Evolutionary conservation across 2,113 vertebrate species (phyloP), one percentile per base, ranked within the genome.

Genomic region (Saccopteryx leptura): DNA sequence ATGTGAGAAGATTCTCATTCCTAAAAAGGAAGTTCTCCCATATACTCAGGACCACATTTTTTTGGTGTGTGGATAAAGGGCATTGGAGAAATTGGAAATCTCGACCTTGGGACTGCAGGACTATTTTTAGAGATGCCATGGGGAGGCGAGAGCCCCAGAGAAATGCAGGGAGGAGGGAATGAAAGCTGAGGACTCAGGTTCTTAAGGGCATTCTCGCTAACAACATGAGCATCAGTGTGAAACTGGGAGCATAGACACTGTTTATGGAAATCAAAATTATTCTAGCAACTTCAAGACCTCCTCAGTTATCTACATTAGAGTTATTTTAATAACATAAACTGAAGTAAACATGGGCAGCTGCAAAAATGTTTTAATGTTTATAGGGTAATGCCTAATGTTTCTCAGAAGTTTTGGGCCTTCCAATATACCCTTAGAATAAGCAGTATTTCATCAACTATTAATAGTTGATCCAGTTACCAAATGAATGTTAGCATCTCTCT

Each of bases 311-410:
- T 71, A 85, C 31, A 60, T 23, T 66, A 66, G 18, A 83, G 39
- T 48, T 93, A 86, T 90, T 88, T 97, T 63, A 93, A 69, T 52
- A 74, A 90, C 31, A 83, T 21, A 82, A 83, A 92, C 52, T 75
- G 60, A 96, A 88, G 21, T 61, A 91, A 76, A 93, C 19, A 60
- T 63, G 84, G 78, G 28, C 93, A 7, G 60, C 6, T 84, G 26
- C 33, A 83, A 89, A 74, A 23, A 31, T 21, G 39, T 60, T 31
- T 31, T 39, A 75, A 80, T 71, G 68, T 72, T 65, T 90, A 54
- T 13, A 74, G 60, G 80, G 39, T 69, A 85, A 72, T 52, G 50
- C 9, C 85, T 78, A 58, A 48, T 54, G 58, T 89, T 87, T 76
- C 65, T 66, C 48, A 1, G 50, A 81, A 93, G 48, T 88, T 93